phyloP scores from a whole-genome alignment of 1,140 invertebrate genomes.

The Bombus terrestris region DNA sequence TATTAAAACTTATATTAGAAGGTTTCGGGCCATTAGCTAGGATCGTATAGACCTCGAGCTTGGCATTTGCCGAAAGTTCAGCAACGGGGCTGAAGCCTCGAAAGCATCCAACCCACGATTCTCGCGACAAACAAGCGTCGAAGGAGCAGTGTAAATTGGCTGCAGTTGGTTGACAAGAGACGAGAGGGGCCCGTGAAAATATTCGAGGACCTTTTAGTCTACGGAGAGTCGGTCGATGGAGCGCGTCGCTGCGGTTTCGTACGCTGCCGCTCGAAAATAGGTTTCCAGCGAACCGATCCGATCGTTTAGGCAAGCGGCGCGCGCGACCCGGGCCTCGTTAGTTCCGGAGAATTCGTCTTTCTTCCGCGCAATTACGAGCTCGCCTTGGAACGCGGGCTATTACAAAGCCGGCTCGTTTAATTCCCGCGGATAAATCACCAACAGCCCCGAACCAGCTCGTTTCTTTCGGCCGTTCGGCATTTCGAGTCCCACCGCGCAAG shows the following conservation, averaged over 20 bases:
- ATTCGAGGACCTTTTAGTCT: constrained; percentile 33
- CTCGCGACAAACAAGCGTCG: background rate
- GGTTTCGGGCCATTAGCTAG: background rate
- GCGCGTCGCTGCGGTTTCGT: background rate
- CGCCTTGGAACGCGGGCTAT: constrained; percentile 44
- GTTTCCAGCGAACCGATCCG: constrained; percentile 28
- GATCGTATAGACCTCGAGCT: background rate
- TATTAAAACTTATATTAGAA: constrained; percentile 33
- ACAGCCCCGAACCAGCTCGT: background rate
- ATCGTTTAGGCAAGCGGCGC: constrained; percentile 30
- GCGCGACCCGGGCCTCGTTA: constrained; percentile 63
- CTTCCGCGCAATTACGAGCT: constrained; percentile 60
- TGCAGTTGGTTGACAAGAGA: background rate
- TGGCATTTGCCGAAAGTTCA: constrained; percentile 64
- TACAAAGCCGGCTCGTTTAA: constrained; percentile 58
- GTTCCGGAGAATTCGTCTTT: constrained; percentile 71
- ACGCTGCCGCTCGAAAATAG: constrained; percentile 33
- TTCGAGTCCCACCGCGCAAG: background rate
- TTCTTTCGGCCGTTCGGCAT: background rate
- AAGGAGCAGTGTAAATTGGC: constrained; percentile 36
- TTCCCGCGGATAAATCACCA: constrained; percentile 57
- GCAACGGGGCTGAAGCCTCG: background rate
- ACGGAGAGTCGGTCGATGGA: background rate
- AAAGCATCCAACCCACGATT: too few relatives aligned
- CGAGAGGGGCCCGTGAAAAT: constrained; percentile 15